Percentiles rank a stretch among this genome's conserved stretches.
Conservation (phyloP, 2,113 vertebrate genomes). For the Melanocharis versteri region DNA sequence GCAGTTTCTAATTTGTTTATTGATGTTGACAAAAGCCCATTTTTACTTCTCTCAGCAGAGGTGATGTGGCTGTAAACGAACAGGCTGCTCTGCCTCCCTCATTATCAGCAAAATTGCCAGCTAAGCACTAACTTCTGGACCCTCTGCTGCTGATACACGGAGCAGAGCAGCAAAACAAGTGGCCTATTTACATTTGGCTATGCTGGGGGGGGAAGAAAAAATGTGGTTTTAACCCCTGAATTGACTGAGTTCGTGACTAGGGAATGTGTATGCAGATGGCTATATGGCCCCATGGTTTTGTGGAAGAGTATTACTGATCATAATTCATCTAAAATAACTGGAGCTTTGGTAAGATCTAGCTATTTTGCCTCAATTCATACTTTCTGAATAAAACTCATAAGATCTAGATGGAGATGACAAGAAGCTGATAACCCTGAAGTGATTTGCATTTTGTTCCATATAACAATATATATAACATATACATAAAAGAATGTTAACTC, state of each 20-base stretch:
- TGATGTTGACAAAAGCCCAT: neutral
- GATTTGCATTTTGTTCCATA: neutral
- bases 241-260: neutral
- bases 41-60: conserved; percentile 39
- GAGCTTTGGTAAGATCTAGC: neutral
- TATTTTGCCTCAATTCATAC: neutral
- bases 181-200: neutral
- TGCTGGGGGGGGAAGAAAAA: neutral
- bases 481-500: neutral
- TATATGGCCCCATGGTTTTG: neutral
- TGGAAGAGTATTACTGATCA: neutral
- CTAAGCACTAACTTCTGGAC: neutral
- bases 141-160: neutral
- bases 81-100: neutral
- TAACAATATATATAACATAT: neutral
- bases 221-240: neutral
- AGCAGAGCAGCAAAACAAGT: neutral
- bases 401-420: neutral
- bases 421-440: neutral
- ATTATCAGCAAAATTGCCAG: neutral
- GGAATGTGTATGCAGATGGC: neutral
- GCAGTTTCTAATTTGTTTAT: neutral
- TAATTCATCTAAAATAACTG: neutral
- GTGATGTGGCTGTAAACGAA: neutral
- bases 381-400: neutral